Percentiles rank a stretch among this genome's conserved stretches.
These are phyloP conservation scores for Choloepus hoffmanni DNA, from an alignment of 2,113 vertebrate genomes.

Conservation along the genomic window DNA sequence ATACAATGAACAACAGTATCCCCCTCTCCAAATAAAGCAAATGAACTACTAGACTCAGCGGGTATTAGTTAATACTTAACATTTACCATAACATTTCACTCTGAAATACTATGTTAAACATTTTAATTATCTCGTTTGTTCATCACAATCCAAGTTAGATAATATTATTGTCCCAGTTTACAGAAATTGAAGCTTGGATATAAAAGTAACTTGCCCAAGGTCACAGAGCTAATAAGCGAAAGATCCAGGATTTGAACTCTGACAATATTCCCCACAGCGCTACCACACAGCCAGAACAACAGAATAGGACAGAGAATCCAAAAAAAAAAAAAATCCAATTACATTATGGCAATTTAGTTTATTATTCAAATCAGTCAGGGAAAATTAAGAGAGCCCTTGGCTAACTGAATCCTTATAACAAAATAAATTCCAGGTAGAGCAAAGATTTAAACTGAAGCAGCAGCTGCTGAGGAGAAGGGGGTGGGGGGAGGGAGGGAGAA, in stretches of 20 bases:
- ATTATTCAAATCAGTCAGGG: background rate
- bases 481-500: background rate
- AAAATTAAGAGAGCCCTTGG: background rate
- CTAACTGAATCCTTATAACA: background rate
- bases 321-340: background rate
- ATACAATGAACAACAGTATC: background rate
- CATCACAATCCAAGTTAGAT: background rate
- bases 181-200: background rate
- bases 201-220: background rate
- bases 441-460: constrained; percentile 20
- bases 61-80: background rate
- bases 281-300: background rate
- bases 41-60: background rate
- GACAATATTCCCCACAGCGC: background rate
- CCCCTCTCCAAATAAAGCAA: background rate
- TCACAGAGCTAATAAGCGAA: background rate
- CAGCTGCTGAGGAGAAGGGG: background rate
- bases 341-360: background rate
- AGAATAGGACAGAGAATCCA: background rate
- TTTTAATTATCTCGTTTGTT: background rate
- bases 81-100: background rate
- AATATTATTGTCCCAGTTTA: background rate
- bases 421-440: background rate
- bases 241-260: background rate
- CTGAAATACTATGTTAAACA: background rate